These are phyloP conservation scores for Picathartes gymnocephalus DNA, from an alignment of 2,113 vertebrate species.

Conservation along the genomic window DNA sequence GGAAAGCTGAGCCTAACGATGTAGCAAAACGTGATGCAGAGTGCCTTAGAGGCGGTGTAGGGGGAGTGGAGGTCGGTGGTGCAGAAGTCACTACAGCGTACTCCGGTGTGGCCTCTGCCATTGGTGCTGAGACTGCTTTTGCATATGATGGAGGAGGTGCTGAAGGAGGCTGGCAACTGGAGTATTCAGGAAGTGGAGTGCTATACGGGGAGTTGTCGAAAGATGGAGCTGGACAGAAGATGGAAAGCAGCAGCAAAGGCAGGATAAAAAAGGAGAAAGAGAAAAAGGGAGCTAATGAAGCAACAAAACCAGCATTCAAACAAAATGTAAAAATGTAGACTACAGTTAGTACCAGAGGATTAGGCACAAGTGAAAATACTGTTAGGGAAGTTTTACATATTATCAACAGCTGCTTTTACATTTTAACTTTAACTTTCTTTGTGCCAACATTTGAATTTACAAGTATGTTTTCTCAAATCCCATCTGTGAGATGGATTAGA, in stretches of 20 bases:
- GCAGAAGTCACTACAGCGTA: conserved; percentile 79
- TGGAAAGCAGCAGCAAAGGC: conserved; percentile 79
- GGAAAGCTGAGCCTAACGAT: conserved; percentile 95
- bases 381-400: conserved; percentile 60
- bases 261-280: conserved; percentile 81
- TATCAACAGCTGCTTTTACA: conserved; percentile 33
- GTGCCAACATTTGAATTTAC: conserved; percentile 40
- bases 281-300: conserved; percentile 90
- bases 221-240: conserved; percentile 81
- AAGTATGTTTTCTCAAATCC: not conserved
- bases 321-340: conserved; percentile 75
- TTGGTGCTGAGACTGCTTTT: conserved; percentile 81
- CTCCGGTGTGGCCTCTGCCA: conserved; percentile 80
- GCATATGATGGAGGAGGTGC: conserved; percentile 81
- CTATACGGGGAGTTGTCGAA: conserved; percentile 91
- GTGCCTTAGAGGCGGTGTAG: conserved; percentile 92
- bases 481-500: not conserved
- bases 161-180: conserved; percentile 82
- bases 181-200: conserved; percentile 84
- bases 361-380: conserved; percentile 69
- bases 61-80: conserved; percentile 81
- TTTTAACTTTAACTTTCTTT: conserved; percentile 33
- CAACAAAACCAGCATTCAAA: conserved; percentile 87
- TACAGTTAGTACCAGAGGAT: conserved; percentile 81
- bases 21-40: conserved; percentile 95